These are phyloP conservation scores for Drosophila crucigera DNA, from an alignment of 2,888 invertebrate genomes.

Conservation along the genomic window DNA sequence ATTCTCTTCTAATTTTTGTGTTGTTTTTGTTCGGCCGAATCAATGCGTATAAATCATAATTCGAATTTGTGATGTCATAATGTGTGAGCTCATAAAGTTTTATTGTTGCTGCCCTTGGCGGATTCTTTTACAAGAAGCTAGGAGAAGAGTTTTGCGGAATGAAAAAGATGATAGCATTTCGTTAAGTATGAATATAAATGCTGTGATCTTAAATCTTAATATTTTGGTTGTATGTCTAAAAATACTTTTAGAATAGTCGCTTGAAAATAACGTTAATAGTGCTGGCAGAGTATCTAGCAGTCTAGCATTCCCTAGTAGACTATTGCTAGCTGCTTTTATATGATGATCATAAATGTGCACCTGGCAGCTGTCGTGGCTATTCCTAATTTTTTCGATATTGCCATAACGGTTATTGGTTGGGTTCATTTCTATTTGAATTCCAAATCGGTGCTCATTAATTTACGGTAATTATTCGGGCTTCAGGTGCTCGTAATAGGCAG, in stretches of 20 bases:
- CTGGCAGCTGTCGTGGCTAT: slow-evolving; percentile 15
- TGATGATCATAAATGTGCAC: background rate
- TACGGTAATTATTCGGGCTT: slow-evolving; percentile 34
- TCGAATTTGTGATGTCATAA: slow-evolving; percentile 69
- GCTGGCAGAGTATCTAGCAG: background rate
- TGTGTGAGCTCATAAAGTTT: slow-evolving; percentile 55
- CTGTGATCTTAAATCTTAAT: background rate
- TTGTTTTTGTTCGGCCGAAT: slow-evolving; percentile 12
- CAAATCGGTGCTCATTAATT: slow-evolving; percentile 9
- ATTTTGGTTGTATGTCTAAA: background rate
- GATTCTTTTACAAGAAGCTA: background rate
- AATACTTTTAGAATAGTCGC: background rate
- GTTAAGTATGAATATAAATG: background rate
- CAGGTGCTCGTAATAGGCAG: slow-evolving; percentile 45
- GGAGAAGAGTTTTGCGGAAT: background rate
- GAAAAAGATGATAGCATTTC: background rate
- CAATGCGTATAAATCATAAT: slow-evolving; percentile 49
- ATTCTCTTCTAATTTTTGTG: slow-evolving; percentile 20
- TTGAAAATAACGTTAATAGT: background rate
- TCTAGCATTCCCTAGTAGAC: background rate
- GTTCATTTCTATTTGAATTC: slow-evolving; percentile 2
- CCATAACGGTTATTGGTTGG: slow-evolving; percentile 12
- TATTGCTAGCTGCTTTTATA: background rate
- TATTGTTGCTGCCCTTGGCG: slow-evolving; percentile 33
- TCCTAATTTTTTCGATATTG: slow-evolving; percentile 16